Evolutionary conservation across 2,888 invertebrate species (phyloP), one percentile per base, ranked within the genome.

Genomic region (Drosophila yooni): DNA sequence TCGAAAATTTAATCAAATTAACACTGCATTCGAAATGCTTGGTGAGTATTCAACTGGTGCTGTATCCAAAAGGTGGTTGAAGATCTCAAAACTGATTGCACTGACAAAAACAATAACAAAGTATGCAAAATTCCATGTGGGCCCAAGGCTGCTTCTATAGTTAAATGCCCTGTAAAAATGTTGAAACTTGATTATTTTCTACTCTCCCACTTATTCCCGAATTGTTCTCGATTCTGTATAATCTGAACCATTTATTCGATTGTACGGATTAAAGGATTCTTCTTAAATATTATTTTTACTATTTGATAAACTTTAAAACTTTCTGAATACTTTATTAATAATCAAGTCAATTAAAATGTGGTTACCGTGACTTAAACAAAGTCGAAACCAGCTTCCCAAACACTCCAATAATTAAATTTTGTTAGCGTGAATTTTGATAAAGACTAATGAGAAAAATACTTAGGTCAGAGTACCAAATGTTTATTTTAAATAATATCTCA

Each of bases 1-100:
- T 74, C 33, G 74, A 77, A 74, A 90, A 91, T 90, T 62, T 77
- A 66, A 66, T 73, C 91, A 91, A 82, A 90, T 90, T 90, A 90
- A 88, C 91, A 77, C 82, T 46, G 76, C 63, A 74, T 88, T 70
- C 40, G 58, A 74, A 64, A 46, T 68, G 66, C 50, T 57, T 4
- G 18, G 7, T 4, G 51, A 33, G 10, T 15, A 18, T 2, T 15
- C 1, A n/a, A 10, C n/a, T 33, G 11, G 8, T 48, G 27, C 8
- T 27, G 18, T 31, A 34, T 46, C 15, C 15, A 27, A 38, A 34
- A n/a, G 2, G 0, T 27, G 18, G 1, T 31, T 34, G 33, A n/a
- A 33, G 48, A 48, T 25, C 25, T 5, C 13, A 25, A 34, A 18
- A 31, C 11, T 46, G 13, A 46, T 46, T 25, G 21, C 21, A 46